These are phyloP conservation scores for Iphiclides podalirius DNA, from an alignment of 2,888 invertebrate genomes.

Conservation along the genomic window DNA sequence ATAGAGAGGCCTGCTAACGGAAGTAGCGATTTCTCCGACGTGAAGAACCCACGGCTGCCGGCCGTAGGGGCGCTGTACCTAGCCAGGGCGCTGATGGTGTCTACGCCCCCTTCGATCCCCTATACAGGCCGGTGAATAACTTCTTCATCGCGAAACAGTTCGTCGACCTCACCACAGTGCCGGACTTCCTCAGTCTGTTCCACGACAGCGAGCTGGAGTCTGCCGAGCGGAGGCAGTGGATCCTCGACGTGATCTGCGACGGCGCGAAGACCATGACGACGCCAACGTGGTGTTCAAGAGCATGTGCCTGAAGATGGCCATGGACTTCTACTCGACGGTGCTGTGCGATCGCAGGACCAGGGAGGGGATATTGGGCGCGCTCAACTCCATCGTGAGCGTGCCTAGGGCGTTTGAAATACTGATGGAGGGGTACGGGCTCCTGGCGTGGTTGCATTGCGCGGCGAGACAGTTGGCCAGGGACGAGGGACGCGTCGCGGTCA, in stretches of 20 bases:
- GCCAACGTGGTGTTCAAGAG: constrained; percentile 86
- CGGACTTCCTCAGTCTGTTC: constrained; percentile 92
- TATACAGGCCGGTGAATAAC: constrained; percentile 89
- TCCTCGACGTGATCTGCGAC: constrained; percentile 86
- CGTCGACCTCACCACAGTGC: constrained; percentile 88
- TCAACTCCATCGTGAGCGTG: constrained; percentile 82
- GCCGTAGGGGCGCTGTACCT: constrained; percentile 85
- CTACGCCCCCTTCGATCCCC: constrained; percentile 86
- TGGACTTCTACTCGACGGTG: constrained; percentile 84
- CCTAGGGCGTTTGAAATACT: constrained; percentile 83
- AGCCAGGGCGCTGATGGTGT: constrained; percentile 84
- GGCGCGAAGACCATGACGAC: constrained; percentile 87
- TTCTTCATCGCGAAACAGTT: constrained; percentile 89
- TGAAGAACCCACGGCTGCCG: constrained; percentile 74
- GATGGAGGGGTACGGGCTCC: constrained; percentile 83
- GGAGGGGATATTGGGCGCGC: constrained; percentile 83
- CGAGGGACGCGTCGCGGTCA: constrained; percentile 45
- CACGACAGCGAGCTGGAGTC: constrained; percentile 87
- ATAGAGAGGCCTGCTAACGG: constrained; percentile 36
- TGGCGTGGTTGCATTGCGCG: constrained; percentile 83
- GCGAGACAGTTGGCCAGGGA: constrained; percentile 45
- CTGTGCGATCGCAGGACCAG: constrained; percentile 82
- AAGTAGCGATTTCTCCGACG: constrained; percentile 31
- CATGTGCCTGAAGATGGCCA: constrained; percentile 87
- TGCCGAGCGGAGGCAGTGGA: constrained; percentile 86